phyloP scores from a whole-genome alignment of 2,797 vertebrate genomes.

The Microhierax caerulescens region DNA sequence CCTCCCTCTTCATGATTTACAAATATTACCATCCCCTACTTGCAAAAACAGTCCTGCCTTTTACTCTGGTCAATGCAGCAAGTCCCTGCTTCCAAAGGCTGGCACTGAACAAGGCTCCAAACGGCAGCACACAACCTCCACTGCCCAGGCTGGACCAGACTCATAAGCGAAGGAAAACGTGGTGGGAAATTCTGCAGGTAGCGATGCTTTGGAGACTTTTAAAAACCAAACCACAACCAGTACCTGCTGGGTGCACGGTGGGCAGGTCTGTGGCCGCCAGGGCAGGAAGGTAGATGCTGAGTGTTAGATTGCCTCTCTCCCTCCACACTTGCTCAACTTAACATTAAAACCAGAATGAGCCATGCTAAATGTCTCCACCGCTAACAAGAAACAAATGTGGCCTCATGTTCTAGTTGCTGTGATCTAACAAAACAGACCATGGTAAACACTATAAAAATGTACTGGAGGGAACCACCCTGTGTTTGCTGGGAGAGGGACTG shows the following conservation, averaged over 20 bases:
- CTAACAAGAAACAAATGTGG: conserved; percentile 69
- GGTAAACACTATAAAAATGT: conserved; percentile 71
- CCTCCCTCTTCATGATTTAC: background rate
- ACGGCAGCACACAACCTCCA: background rate
- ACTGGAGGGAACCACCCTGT: conserved; percentile 65
- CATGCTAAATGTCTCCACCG: conserved; percentile 23
- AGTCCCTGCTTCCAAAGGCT: background rate
- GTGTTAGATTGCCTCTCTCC: background rate
- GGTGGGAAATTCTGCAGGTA: background rate
- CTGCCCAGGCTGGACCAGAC: background rate
- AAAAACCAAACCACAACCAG: background rate
- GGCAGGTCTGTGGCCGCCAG: background rate
- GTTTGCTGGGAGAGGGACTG: conserved; percentile 61
- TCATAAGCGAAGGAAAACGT: accelerated
- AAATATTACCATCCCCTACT: background rate
- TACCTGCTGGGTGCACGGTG: background rate
- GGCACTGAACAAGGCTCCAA: background rate
- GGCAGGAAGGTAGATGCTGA: background rate
- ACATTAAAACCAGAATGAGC: conserved; percentile 9
- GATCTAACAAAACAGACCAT: conserved; percentile 69
- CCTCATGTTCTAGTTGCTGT: conserved; percentile 65
- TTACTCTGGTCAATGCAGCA: background rate
- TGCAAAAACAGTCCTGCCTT: background rate
- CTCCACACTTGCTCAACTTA: conserved; percentile 40
- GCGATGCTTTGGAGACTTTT: background rate